A percentile compares a stretch with the other conserved stretches of the same genome.
phyloP scores from a whole-genome alignment of 2,797 vertebrate genomes.

The Bradypodion ventrale region DNA sequence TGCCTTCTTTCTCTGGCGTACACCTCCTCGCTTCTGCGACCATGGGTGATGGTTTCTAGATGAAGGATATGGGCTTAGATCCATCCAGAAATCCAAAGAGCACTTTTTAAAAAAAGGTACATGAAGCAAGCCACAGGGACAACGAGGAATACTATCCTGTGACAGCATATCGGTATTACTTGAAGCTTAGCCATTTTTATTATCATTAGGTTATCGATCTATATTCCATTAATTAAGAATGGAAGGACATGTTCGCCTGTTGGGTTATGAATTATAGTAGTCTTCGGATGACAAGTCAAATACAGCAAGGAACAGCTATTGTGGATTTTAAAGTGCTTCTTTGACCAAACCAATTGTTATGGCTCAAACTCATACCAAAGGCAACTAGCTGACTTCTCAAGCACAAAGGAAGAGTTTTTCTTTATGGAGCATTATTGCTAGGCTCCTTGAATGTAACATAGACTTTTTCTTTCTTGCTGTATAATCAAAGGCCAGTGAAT shows the following conservation, averaged over 20 bases:
- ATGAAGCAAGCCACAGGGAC: constrained; percentile 23
- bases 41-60: background rate
- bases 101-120: background rate
- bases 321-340: background rate
- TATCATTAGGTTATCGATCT: constrained; percentile 15
- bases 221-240: background rate
- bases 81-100: background rate
- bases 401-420: background rate
- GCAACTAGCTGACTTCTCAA: background rate
- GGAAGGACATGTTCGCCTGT: accelerated
- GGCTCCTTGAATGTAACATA: background rate
- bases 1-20: constrained; percentile 7
- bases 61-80: background rate
- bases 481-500: constrained; percentile 11
- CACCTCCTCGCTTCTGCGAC: background rate
- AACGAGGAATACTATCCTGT: accelerated
- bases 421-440: background rate
- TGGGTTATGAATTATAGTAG: background rate
- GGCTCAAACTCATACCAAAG: background rate
- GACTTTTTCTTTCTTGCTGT: background rate
- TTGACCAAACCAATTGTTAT: background rate
- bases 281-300: background rate
- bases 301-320: background rate
- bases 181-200: constrained; percentile 13
- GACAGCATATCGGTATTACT: constrained; percentile 20